Evolutionary conservation across 2,888 invertebrate species (phyloP), one percentile per base, ranked within the genome.

Genomic region (Melangyna quadrimaculata): DNA sequence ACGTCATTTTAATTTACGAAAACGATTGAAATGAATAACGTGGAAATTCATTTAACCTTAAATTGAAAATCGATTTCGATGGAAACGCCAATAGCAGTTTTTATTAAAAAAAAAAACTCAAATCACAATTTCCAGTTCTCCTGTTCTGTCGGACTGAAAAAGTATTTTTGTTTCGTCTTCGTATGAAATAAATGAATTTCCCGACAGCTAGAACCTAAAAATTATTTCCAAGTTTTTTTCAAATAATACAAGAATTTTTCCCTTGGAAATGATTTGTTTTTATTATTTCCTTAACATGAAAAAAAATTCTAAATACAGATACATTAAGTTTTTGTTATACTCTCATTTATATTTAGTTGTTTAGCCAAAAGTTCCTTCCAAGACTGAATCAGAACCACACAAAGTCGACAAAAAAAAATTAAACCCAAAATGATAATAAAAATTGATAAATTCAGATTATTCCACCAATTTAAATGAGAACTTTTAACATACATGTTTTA

Each of bases 281-380:
- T 79, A 35, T 83, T 84, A 75, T 71, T 79, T 72, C 43, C 77
- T 86, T 86, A 86, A 86, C 81, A 78, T 86, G 69, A 77, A 80
- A 86, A 83, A 73, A 80, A 84, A 73, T 81, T 43, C 77, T 86
- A 69, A 86, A 80, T 80, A 86, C 86, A 86, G 73, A 86, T 80
- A 86, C 81, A 86, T 78, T 84, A 61, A 32, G 37, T 71, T 59
- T 67, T 43, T 32, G 35, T 77, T 77, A 73, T 77, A 73, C 63
- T 81, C 78, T 37, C 77, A 71, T 77, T 86, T 57, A 77, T 73
- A 59, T 59, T 59, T 59, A 55, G 69, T 86, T 72, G 48, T 71
- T 67, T 71, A 79, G 40, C 59, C 71, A 57, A 71, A 75, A 71
- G 61, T 59, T 82, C 9, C 10, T 35, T 55, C 37, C 37, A 14